Evolutionary conservation across 2,113 vertebrate genomes (phyloP).

Genomic region (Sporophila hypoxantha): DNA sequence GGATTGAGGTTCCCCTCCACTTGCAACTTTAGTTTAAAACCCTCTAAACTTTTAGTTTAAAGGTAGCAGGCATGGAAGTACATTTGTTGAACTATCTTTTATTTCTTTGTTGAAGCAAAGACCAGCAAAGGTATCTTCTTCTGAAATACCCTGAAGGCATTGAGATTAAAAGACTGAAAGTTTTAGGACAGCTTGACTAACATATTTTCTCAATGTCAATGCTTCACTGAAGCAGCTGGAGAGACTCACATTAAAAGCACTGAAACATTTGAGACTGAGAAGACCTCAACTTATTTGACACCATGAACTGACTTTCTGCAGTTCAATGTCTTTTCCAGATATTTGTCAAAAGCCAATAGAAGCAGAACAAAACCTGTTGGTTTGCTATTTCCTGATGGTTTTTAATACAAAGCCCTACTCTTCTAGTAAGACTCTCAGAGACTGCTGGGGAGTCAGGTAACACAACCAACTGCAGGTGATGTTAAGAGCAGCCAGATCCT

Average conservation of each 20-base stretch:
- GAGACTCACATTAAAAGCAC: background rate
- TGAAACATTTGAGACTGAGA: background rate
- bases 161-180: background rate
- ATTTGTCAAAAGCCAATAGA: background rate
- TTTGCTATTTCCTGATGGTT: background rate
- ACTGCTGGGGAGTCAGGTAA: background rate
- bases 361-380: background rate
- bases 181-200: slow-evolving; percentile 29
- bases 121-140: background rate
- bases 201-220: background rate
- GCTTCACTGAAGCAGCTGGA: slow-evolving; percentile 13
- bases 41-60: background rate
- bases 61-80: background rate
- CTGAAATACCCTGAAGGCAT: background rate
- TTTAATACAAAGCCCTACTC: background rate
- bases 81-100: background rate
- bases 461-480: background rate
- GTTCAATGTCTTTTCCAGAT: background rate
- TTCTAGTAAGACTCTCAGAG: background rate
- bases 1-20: background rate
- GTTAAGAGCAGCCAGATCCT: background rate
- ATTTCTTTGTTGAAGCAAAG: background rate
- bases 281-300: slow-evolving; percentile 1
- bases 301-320: background rate
- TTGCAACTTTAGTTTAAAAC: background rate